Evolutionary conservation across 2,888 invertebrate species (phyloP), one percentile per base, ranked within the genome.

Genomic region (Spodoptera exigua): DNA sequence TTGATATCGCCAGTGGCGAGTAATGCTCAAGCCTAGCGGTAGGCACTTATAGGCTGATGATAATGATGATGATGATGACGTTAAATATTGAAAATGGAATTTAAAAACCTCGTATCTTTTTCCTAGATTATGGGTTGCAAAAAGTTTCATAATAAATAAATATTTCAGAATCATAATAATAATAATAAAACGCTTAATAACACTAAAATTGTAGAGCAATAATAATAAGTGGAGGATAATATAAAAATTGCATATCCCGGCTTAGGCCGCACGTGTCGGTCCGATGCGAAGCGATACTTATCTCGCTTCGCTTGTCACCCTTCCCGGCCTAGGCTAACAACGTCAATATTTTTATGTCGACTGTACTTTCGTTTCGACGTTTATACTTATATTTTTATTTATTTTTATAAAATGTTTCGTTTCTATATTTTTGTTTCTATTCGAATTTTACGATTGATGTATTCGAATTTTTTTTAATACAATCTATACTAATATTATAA

Each of bases 261-360:
- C 86, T 86, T 85, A 82, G 62, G 69, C 62, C 81, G 87, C 92
- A 92, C 92, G 92, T 92, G 84, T 72, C 84, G 62, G 14, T 17
- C 56, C 67, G 61, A 48, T 85, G 79, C 84, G 69, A 58, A 69
- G 74, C 85, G 85, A 85, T 91, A 85, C 90, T 92, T 92, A 92
- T 89, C 84, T 81, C 92, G 92, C 91, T 86, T 85, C 84, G 87
- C 76, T 91, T 88, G 78, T 73, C 90, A 88, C 92, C 92, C 92
- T 80, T 32, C 14, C 45, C 7, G 40, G 40, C 13, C 58, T 43
- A 27, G 37, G 21, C 48, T 70, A 71, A 65, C 59, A 55, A 66
- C 72, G 63, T 57, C 63, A 55, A 61, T 77, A 68, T 65, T 70
- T 78, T 77, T 70, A 59, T 61, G 66, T 34, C 17, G 36, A 66